Percentiles rank a stretch among this genome's conserved stretches.
Conservation (phyloP, 2,888 invertebrate species). For the Agonopterix heracliana region DNA sequence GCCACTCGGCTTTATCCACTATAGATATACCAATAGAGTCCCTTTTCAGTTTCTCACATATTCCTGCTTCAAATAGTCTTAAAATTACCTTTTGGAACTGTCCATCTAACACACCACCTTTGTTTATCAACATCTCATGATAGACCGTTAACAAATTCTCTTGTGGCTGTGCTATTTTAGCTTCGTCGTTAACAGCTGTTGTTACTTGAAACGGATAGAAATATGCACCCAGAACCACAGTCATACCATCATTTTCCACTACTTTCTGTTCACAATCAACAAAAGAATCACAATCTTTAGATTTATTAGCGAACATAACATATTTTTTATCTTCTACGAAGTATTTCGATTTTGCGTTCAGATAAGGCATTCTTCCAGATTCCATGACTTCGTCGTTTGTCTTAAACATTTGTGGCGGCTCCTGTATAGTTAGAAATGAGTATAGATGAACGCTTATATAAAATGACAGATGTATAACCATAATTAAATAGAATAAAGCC, state of each 20-base stretch:
- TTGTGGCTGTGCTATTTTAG: constrained; percentile 32
- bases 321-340: constrained; percentile 41
- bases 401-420: constrained; percentile 38
- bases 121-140: constrained; percentile 52
- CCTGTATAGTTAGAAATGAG: constrained; percentile 47
- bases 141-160: constrained; percentile 45
- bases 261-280: constrained; percentile 31
- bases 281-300: constrained; percentile 35
- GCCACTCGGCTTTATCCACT: constrained; percentile 34
- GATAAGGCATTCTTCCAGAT: constrained; percentile 36
- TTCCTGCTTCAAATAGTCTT: constrained; percentile 53
- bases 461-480: constrained; percentile 44
- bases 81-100: constrained; percentile 28
- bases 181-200: constrained; percentile 46
- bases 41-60: constrained; percentile 37
- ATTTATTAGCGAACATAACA: constrained; percentile 30
- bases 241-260: constrained; percentile 36
- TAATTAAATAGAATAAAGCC: constrained; percentile 39
- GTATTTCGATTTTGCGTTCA: constrained; percentile 32
- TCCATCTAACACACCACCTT: constrained; percentile 27
- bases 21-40: constrained; percentile 45
- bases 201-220: constrained; percentile 37
- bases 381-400: constrained; percentile 39
- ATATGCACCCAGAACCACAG: constrained; percentile 34
- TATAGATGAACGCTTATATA: constrained; percentile 50